These are phyloP conservation scores for Balaeniceps rex DNA, from an alignment of 2,113 vertebrate genomes.

Conservation along the genomic window DNA sequence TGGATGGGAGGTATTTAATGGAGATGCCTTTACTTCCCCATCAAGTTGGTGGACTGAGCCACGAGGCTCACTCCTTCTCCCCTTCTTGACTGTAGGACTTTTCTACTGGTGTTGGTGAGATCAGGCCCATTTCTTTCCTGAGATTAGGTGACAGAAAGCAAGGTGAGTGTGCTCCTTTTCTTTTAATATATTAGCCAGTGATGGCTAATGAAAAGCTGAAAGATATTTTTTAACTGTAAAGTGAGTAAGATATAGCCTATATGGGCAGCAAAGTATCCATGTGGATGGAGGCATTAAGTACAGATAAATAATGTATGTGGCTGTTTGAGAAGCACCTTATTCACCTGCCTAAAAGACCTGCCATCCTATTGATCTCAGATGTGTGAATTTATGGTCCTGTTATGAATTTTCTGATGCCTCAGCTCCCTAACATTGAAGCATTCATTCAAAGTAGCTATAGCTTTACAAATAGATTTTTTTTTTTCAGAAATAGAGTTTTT, in stretches of 20 bases:
- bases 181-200: neutral
- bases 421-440: constrained; percentile 8
- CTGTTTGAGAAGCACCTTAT: neutral
- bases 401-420: neutral
- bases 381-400: neutral
- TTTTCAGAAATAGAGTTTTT: constrained; percentile 60
- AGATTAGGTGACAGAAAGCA: neutral
- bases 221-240: neutral
- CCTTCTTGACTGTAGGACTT: neutral
- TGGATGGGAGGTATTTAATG: neutral
- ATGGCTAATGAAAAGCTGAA: neutral
- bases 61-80: neutral
- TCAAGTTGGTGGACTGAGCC: neutral
- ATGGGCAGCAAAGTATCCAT: neutral
- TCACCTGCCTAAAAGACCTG: neutral
- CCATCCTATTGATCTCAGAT: neutral
- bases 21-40: neutral
- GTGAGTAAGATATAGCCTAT: neutral
- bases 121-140: neutral
- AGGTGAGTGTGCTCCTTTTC: neutral
- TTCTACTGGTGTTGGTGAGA: neutral
- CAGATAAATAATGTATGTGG: neutral
- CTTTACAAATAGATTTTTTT: constrained; percentile 48
- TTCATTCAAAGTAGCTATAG: constrained; percentile 27
- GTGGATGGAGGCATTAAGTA: neutral